Percentiles rank a stretch among this genome's conserved stretches.
phyloP scores from a whole-genome alignment of 2,797 vertebrate genomes.

The Notamacropus eugenii region DNA sequence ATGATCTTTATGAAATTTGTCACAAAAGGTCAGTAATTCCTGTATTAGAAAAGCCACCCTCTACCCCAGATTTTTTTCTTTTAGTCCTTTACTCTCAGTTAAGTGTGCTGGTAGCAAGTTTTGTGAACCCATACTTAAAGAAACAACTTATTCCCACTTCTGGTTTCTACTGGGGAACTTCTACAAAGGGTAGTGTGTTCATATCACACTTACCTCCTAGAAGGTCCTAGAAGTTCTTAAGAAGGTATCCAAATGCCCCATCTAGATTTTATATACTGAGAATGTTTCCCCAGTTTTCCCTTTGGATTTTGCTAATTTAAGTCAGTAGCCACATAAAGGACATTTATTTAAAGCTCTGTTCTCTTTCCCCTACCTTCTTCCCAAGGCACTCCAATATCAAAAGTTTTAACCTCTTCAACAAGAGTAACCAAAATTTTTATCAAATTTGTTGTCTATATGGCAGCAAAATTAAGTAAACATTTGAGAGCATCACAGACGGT shows the following conservation, averaged over 20 bases:
- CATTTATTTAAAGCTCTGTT: neutral
- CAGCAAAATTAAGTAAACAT: slow-evolving; percentile 36
- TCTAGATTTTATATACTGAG: slow-evolving; percentile 57
- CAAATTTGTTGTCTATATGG: slow-evolving; percentile 1
- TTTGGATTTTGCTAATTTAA: slow-evolving; percentile 61
- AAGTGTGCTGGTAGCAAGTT: neutral
- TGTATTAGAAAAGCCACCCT: neutral
- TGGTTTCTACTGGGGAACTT: neutral
- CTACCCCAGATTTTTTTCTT: neutral
- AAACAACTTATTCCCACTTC: neutral
- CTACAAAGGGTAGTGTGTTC: neutral
- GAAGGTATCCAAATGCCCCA: slow-evolving; percentile 21
- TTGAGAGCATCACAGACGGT: slow-evolving; percentile 67
- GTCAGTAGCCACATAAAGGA: slow-evolving; percentile 32
- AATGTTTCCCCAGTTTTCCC: slow-evolving; percentile 60
- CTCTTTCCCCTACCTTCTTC: neutral
- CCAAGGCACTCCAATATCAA: neutral
- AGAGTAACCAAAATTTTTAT: slow-evolving; percentile 22
- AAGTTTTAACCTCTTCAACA: slow-evolving; percentile 42
- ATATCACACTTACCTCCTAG: slow-evolving; percentile 23
- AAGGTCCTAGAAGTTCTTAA: slow-evolving; percentile 18
- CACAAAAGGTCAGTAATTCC: neutral
- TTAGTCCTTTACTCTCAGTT: neutral
- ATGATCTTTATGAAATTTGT: neutral
- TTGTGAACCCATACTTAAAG: neutral